These are phyloP conservation scores for Tenebrosternarchus preto DNA, from an alignment of 2,113 vertebrate species.

Conservation along the genomic window DNA sequence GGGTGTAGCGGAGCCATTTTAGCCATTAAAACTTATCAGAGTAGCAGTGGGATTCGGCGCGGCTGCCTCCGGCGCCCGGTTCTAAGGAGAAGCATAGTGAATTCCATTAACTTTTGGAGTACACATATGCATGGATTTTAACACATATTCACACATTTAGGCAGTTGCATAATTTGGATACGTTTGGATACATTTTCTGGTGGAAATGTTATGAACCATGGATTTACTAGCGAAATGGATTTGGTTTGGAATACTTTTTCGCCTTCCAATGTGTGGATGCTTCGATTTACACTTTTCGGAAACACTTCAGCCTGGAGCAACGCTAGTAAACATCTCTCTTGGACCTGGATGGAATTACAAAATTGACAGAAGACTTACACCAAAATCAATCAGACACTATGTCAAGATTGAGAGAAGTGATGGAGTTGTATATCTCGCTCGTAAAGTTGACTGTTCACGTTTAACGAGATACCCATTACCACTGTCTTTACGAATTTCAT, in stretches of 20 bases:
- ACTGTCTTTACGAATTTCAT: conserved; percentile 53
- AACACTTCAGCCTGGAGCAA: conserved; percentile 43
- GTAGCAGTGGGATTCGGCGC: no score
- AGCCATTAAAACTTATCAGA: conserved; percentile 12
- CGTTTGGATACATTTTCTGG: conserved; percentile 24
- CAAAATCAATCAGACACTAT: conserved; percentile 37
- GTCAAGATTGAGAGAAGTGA: conserved; percentile 48
- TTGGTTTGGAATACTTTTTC: conserved; percentile 54
- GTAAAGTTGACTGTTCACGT: conserved; percentile 56
- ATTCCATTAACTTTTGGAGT: not conserved
- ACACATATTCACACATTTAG: not conserved
- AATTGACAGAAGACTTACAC: conserved; percentile 55
- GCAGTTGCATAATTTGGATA: not conserved
- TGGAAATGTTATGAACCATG: conserved; percentile 56
- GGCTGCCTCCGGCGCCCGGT: no score
- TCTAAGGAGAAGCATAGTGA: conserved; percentile 24
- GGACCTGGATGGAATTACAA: conserved; percentile 66
- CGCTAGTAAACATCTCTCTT: conserved; percentile 66
- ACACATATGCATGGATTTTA: conserved; percentile 38
- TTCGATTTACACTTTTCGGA: conserved; percentile 64
- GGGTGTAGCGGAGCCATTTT: conserved; percentile 70
- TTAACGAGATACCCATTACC: conserved; percentile 50
- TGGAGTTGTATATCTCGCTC: conserved; percentile 54
- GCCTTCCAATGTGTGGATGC: conserved; percentile 53
- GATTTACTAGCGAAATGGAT: conserved; percentile 55